phyloP scores from a whole-genome alignment of 2,113 vertebrate genomes.

The Bujurquina vittata region DNA sequence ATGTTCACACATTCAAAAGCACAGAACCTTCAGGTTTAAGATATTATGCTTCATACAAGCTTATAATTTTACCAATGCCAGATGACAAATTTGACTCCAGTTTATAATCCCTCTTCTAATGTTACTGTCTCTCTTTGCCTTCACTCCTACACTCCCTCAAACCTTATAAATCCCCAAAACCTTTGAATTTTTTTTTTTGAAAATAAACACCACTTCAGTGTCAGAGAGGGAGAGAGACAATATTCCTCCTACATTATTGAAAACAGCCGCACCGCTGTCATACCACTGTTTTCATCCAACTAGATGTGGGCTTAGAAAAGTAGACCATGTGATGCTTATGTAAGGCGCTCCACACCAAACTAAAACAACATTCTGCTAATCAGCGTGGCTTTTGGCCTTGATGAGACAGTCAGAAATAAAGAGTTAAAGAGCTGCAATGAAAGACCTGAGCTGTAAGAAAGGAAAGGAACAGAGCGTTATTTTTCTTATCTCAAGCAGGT shows the following conservation, averaged over 20 bases:
- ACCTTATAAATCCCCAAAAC: slow-evolving; percentile 3
- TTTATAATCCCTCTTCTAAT: not conserved
- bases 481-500: not conserved
- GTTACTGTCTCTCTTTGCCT: not conserved
- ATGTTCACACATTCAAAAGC: not conserved
- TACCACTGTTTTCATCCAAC: slow-evolving; percentile 28
- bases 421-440: not conserved
- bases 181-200: slow-evolving; percentile 35
- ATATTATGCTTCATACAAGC: not conserved
- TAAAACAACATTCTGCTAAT: slow-evolving; percentile 48
- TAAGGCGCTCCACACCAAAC: slow-evolving; percentile 53
- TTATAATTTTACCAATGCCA: not conserved
- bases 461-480: not conserved
- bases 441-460: not conserved
- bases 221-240: slow-evolving; percentile 45
- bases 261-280: slow-evolving; percentile 40
- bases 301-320: slow-evolving; percentile 55
- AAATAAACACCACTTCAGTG: slow-evolving; percentile 39
- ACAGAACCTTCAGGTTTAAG: not conserved
- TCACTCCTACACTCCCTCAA: not conserved
- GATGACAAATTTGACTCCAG: not conserved
- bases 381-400: slow-evolving; percentile 7
- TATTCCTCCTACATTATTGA: slow-evolving; percentile 67
- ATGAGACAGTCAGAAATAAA: slow-evolving; percentile 1
- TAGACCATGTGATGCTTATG: slow-evolving; percentile 52